Evolutionary conservation across 2,888 invertebrate species (phyloP).

Genomic region (Crioceris asparagi): DNA sequence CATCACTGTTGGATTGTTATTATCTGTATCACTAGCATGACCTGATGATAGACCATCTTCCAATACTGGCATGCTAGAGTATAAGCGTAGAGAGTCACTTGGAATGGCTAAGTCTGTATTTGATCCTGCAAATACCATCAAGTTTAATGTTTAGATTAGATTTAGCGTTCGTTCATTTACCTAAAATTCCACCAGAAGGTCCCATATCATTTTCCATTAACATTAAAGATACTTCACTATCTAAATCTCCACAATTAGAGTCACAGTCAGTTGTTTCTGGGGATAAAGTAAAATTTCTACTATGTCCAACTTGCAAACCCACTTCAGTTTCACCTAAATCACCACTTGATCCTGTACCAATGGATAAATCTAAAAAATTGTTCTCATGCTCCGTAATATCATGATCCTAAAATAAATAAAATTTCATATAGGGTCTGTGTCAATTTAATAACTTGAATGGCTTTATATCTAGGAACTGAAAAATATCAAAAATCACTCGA

Average conservation of each 20-base stretch:
- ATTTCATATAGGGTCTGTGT: background rate
- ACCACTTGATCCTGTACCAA: slow-evolving; percentile 52
- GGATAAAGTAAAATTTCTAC: slow-evolving; percentile 78
- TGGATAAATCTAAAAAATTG: slow-evolving; percentile 49
- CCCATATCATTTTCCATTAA: slow-evolving; percentile 56
- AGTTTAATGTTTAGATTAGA: too few relatives aligned
- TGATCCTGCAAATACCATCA: slow-evolving; percentile 34
- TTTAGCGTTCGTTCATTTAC: too few relatives aligned
- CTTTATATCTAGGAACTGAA: too few relatives aligned
- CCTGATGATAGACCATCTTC: slow-evolving; percentile 92
- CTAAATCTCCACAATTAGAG: slow-evolving; percentile 75
- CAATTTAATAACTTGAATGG: too few relatives aligned
- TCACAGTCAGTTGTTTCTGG: slow-evolving; percentile 91
- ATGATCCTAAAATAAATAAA: slow-evolving; percentile 34
- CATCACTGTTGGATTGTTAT: slow-evolving; percentile 67
- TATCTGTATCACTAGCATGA: slow-evolving; percentile 86
- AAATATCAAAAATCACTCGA: too few relatives aligned
- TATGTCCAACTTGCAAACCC: slow-evolving; percentile 55
- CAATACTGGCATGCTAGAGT: slow-evolving; percentile 77
- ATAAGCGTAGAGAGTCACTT: slow-evolving; percentile 55
- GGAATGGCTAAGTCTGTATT: slow-evolving; percentile 50
- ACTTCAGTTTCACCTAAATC: slow-evolving; percentile 55
- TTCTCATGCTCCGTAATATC: slow-evolving; percentile 45
- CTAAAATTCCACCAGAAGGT: slow-evolving; percentile 35
- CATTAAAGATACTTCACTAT: slow-evolving; percentile 73